Evolutionary conservation across 2,888 invertebrate species (phyloP), one percentile per base, ranked within the genome.

Genomic region (Coenonympha arcania): DNA sequence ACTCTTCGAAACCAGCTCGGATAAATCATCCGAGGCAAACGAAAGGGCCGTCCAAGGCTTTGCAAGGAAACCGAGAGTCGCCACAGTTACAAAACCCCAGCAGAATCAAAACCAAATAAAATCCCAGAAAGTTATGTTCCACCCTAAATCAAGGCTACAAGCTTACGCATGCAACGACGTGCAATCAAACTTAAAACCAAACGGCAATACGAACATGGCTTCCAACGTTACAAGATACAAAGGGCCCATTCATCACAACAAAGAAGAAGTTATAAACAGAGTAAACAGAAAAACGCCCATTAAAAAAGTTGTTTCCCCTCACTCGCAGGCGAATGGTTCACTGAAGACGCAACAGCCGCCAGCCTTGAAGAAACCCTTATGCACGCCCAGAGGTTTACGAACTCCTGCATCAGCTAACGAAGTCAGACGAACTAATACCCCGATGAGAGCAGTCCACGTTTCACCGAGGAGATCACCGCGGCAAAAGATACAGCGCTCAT

Each of bases 1-100:
- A 68, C 78, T 93, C 18, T 94, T 93, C 64, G 92, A 93, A 68
- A 84, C 79, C 8, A 84, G 86, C 61, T 87, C 87, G 0, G 87
- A 87, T 58, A 84, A 73, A 55, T 87, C 87, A 1, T 80, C 86
- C 1, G 87, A 87, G 48, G 66, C 50, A 51, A 72, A 71, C 28
- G 80, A 85, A 20, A 78, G 73, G 58, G 55, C 60, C 5, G 64
- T 64, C 16, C 70, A 75, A 3, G 80, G 78, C 9, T 87, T 87
- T 55, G 87, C 87, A 1, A 76, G 87, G 58, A 76, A 72, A 56
- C 87, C 87, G 6, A 71, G 86, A 63, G 46, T 39, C 15, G 24
- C 72, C 1, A 67, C n/a, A n/a, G n/a, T n/a, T n/a, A n/a, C n/a
- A n/a, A n/a, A n/a, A n/a, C n/a, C n/a, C n/a, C n/a, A n/a, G n/a